Conservation (phyloP, 2,113 vertebrate species). For the Oophaga pumilio region DNA sequence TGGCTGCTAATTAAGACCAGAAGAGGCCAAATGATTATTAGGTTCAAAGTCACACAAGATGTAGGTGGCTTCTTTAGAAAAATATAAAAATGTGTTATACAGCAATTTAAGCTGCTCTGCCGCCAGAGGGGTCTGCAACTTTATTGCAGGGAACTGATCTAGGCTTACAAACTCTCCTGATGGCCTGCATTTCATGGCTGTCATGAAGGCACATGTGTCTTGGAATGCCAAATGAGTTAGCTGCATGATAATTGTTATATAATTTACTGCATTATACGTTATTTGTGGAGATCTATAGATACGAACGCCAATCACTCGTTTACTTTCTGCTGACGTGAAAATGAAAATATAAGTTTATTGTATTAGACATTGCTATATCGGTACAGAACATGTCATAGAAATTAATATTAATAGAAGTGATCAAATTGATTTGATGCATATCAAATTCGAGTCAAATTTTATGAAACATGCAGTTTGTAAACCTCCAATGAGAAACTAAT, state of each 20-base stretch:
- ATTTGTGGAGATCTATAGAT: not conserved
- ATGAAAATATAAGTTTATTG: not conserved
- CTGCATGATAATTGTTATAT: conserved; percentile 20
- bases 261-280: not conserved
- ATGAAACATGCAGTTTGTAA: too few relatives aligned
- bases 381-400: not conserved
- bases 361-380: not conserved
- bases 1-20: conserved; percentile 32
- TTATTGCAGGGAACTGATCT: conserved; percentile 8
- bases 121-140: not conserved
- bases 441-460: too few relatives aligned
- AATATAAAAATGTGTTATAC: not conserved
- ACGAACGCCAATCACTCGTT: not conserved
- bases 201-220: conserved; percentile 33
- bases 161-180: conserved; percentile 11
- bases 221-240: conserved; percentile 12
- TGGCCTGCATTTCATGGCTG: not conserved
- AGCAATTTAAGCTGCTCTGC: not conserved
- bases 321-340: not conserved
- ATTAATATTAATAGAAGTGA: not conserved
- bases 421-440: too few relatives aligned
- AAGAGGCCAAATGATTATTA: conserved; percentile 5
- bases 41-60: conserved; percentile 19
- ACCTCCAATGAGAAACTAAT: too few relatives aligned
- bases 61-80: conserved; percentile 19